These are phyloP conservation scores for Sminthopsis crassicaudata DNA, from an alignment of 2,113 vertebrate genomes.

Conservation along the genomic window DNA sequence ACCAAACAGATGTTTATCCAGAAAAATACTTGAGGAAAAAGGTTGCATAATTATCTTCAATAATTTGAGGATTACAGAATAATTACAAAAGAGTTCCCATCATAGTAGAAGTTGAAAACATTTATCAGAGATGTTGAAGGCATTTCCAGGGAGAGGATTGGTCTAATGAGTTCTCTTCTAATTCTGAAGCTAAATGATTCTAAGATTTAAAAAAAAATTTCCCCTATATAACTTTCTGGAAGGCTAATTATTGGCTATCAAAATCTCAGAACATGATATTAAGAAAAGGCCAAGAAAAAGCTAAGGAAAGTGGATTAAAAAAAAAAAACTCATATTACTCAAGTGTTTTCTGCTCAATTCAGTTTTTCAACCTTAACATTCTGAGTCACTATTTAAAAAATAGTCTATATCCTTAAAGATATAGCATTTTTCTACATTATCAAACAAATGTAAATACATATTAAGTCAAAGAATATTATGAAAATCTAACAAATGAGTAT, in stretches of 20 bases:
- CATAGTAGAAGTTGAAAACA: background rate
- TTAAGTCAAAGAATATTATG: background rate
- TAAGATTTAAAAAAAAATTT: background rate
- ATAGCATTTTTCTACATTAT: background rate
- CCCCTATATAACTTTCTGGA: background rate
- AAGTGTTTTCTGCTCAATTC: background rate
- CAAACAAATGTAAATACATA: background rate
- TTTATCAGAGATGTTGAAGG: background rate
- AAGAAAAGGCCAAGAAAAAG: background rate
- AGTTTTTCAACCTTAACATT: background rate
- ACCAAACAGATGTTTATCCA: too few species aligned
- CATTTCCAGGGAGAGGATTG: background rate
- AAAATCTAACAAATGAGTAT: background rate
- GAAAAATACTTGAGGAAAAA: background rate
- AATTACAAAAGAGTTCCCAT: background rate
- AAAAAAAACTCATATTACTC: background rate
- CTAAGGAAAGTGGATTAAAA: background rate
- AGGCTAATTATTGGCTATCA: background rate
- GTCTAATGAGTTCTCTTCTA: background rate
- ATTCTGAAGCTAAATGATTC: background rate
- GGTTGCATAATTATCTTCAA: background rate
- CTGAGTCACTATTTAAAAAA: background rate
- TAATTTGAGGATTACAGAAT: background rate
- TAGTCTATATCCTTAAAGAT: background rate
- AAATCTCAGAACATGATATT: background rate